Evolutionary conservation across 2,113 vertebrate species (phyloP).

Genomic region (Clarias gariepinus): DNA sequence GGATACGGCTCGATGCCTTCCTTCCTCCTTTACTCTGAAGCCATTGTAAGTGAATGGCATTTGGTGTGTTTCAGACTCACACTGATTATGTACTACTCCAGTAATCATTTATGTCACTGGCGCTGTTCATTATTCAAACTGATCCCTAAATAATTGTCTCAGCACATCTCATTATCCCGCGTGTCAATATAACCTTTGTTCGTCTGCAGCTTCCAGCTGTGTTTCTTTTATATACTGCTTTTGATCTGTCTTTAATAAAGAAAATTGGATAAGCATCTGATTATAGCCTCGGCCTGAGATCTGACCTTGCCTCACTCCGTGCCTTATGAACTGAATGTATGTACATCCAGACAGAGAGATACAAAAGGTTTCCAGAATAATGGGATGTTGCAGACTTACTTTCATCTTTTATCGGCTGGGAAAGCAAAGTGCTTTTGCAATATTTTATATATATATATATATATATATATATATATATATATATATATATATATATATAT

Average conservation of each 20-base stretch:
- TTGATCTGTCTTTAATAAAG: neutral
- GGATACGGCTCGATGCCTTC: neutral
- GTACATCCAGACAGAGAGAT: no score
- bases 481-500: no score
- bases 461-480: no score
- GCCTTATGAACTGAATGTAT: no score
- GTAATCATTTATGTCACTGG: slow-evolving; percentile 18
- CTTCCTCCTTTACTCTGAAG: neutral
- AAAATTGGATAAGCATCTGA: neutral
- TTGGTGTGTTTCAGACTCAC: neutral
- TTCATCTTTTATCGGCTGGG: neutral
- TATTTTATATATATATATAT: no score
- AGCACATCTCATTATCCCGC: slow-evolving; percentile 10
- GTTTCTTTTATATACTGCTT: neutral
- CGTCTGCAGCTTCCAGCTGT: neutral
- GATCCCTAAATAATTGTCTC: slow-evolving; percentile 24
- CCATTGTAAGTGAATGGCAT: neutral
- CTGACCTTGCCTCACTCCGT: neutral
- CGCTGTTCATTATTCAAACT: slow-evolving; percentile 2
- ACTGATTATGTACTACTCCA: neutral
- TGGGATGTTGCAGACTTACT: neutral
- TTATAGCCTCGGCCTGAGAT: neutral
- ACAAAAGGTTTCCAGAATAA: neutral
- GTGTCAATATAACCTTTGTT: slow-evolving; percentile 14
- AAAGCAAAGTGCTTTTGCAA: neutral